Evolutionary conservation across 2,113 vertebrate species (phyloP), one percentile per base, ranked within the genome.

Genomic region (Antennarius striatus): DNA sequence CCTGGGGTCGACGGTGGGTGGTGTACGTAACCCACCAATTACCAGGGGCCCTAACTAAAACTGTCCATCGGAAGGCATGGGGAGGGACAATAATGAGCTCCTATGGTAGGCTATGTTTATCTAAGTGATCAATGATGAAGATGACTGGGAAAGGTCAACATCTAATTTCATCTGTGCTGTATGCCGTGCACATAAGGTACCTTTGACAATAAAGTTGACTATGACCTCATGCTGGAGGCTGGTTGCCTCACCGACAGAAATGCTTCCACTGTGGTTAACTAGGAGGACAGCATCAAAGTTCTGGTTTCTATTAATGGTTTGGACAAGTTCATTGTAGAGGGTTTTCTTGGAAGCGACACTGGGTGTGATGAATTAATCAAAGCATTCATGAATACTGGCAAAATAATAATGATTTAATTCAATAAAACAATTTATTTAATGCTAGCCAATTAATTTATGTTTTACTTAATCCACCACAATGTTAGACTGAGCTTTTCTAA

Each of bases 121-220:
- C 50, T 79, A 68, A 80, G 76, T 77, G 79, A 86, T 88, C 82
- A 81, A 55, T 73, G 71, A 85, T 85, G 86, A 89, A 59, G 42
- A 67, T 83, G 63, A 59, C 17, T 56, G 56, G 70, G 47, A 77
- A 80, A 86, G 86, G 84, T 88, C 82, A 72, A 61, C 68, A 60
- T 22, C 22, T 22, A 22, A 22, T 22, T 22, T 22, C 22, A 22
- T 22, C 22, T 22, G 22, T 22, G 22, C 22, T 22, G 22, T 22
- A 22, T 22, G 22, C 2, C 22, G 1, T 22, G 22, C 22, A 22
- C 2, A 22, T 22, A 22, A 22, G 22, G 22, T 22, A 22, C 22
- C 22, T 22, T 22, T 22, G 22, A 22, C 22, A 22, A 22, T 22
- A 22, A 22, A 22, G 22, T 22, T 22, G 22, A 22, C 22, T 22